A percentile compares a stretch with the other conserved stretches of the same genome.
Conservation (phyloP, 2,113 vertebrate species). For the Struthidea cinerea region DNA sequence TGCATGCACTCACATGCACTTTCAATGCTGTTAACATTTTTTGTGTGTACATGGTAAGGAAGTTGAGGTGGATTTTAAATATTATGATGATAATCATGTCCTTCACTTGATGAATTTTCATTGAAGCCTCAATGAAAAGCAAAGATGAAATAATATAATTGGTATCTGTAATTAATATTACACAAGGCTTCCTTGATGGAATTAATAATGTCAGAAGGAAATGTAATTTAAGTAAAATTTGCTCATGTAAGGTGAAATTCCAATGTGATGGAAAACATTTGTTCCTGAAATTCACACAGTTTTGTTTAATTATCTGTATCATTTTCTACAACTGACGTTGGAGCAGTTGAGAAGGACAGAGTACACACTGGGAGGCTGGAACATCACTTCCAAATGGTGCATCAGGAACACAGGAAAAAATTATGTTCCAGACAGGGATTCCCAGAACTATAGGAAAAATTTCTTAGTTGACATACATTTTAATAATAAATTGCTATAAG, state of each 20-base stretch:
- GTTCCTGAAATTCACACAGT: constrained; percentile 63
- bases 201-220: constrained; percentile 72
- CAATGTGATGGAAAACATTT: constrained; percentile 66
- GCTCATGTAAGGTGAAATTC: constrained; percentile 68
- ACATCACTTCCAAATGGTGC: constrained; percentile 41
- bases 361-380: neutral
- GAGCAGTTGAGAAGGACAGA: constrained; percentile 45
- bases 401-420: constrained; percentile 5
- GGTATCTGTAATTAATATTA: constrained; percentile 71
- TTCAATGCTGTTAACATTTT: neutral
- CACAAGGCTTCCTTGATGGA: constrained; percentile 69
- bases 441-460: neutral
- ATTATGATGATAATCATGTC: constrained; percentile 69
- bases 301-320: constrained; percentile 72
- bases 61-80: constrained; percentile 32
- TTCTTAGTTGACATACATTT: constrained; percentile 37
- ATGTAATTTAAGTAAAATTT: constrained; percentile 73
- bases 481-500: constrained; percentile 42
- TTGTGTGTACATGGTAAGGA: neutral
- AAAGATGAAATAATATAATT: constrained; percentile 72
- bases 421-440: neutral
- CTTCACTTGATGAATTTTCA: constrained; percentile 71
- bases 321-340: constrained; percentile 47
- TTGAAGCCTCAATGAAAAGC: constrained; percentile 70
- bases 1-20: neutral